phyloP scores from a whole-genome alignment of 2,113 vertebrate genomes.

The Pelmatolapia mariae region DNA sequence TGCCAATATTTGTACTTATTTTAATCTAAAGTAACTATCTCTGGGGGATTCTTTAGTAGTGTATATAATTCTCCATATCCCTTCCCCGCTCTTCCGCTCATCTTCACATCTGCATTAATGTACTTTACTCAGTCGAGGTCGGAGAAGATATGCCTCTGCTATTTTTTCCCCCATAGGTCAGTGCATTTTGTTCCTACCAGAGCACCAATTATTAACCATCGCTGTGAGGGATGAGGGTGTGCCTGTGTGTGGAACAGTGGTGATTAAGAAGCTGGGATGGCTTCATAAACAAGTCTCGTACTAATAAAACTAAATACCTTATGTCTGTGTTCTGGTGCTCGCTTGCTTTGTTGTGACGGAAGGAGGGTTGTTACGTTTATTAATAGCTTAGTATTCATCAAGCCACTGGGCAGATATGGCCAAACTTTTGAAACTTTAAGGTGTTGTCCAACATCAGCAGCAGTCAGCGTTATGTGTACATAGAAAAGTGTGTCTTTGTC shows the following conservation, averaged over 20 bases:
- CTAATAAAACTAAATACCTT: conserved; percentile 8
- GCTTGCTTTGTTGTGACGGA: conserved; percentile 40
- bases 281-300: conserved; percentile 28
- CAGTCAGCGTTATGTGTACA: neutral
- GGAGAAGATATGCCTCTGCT: neutral
- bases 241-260: neutral
- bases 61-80: neutral
- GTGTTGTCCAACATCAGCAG: neutral
- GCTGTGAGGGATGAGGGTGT: conserved; percentile 20
- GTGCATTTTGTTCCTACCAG: conserved; percentile 25
- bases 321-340: neutral
- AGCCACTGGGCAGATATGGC: neutral
- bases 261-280: conserved; percentile 35
- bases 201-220: conserved; percentile 31
- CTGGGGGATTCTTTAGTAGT: neutral
- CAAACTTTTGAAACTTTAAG: neutral
- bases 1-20: neutral
- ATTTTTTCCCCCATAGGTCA: conserved; percentile 2
- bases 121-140: neutral
- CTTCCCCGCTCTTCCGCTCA: neutral
- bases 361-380: neutral
- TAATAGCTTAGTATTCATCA: conserved; percentile 15
- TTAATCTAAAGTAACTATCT: neutral
- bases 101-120: neutral
- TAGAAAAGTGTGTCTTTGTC: neutral